Evolutionary conservation across 2,888 invertebrate species (phyloP), one percentile per base, ranked within the genome.

Genomic region (Leucophenga montana): DNA sequence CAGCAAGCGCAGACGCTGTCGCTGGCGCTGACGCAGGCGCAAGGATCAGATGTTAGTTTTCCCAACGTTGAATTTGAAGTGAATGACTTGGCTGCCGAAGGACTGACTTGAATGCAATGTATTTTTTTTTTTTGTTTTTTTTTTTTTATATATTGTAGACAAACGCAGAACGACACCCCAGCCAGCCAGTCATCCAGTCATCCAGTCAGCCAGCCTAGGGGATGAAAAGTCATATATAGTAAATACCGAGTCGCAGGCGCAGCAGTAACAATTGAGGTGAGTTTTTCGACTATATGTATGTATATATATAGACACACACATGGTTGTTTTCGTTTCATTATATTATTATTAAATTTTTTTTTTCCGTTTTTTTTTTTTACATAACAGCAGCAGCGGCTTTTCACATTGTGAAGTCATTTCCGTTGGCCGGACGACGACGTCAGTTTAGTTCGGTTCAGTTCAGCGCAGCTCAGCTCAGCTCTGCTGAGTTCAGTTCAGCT

Each of bases 11-110:
- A n/a, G n/a, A n/a, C n/a, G n/a, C n/a, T n/a, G n/a, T n/a, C n/a
- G n/a, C n/a, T 18, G 66, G 72, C 68, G 66, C 33, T 18, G 65
- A 69, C 70, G 69, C 72, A 22, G 44, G 53, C 56, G 70, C 69
- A 70, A 46, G 78, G 85, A 87, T 87, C 88, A 88, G 85, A 87
- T 88, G 87, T 87, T 87, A 87, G 87, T 87, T 87, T 87, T 87
- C 86, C 87, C 87, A 84, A 82, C 83, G 14, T n/a, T n/a, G 27
- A 22, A 56, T 18, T 20, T 56, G 14, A n/a, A 57, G 18, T 64
- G 67, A 74, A 71, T 74, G 71, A 78, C 75, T 72, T 73, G 66
- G 71, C 71, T 1, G 71, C 71, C 0, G 50, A 39, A 39, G 13
- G 57, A n/a, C 54, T 53, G 57, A 68, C 50, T 50, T 64, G 48